These are phyloP conservation scores for Candidula unifasciata DNA, from an alignment of 2,888 invertebrate genomes.

Conservation along the genomic window DNA sequence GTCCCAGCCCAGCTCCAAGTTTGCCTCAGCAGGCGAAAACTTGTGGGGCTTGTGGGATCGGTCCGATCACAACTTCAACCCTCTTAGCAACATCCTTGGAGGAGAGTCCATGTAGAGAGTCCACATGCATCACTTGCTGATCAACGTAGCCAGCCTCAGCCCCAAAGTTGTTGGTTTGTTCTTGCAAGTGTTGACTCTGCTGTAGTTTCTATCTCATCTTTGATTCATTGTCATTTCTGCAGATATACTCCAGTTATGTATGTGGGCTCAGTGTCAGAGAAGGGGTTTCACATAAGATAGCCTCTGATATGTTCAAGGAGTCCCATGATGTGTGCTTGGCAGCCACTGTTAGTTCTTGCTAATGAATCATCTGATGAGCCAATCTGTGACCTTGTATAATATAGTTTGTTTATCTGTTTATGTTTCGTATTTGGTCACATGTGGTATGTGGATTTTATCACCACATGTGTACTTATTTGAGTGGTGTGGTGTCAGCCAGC, in stretches of 20 bases:
- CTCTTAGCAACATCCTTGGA: constrained; percentile 55
- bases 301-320: constrained; percentile 55
- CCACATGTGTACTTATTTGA: too few species aligned
- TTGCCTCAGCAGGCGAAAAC: constrained; percentile 55
- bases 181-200: neutral
- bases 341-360: neutral
- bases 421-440: neutral
- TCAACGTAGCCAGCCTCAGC: neutral
- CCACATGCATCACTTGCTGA: neutral
- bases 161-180: too few species aligned
- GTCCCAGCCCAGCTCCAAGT: constrained; percentile 52
- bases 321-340: neutral
- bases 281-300: constrained; percentile 50
- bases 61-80: constrained; percentile 66
- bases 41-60: constrained; percentile 36
- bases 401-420: too few species aligned
- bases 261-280: constrained; percentile 66
- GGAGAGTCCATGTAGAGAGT: constrained; percentile 42
- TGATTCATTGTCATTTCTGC: constrained; percentile 53
- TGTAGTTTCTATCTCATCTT: neutral
- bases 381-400: too few species aligned
- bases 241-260: constrained; percentile 52
- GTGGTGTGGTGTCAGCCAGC: too few species aligned
- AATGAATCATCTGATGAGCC: too few species aligned
- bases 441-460: neutral